These are phyloP conservation scores for Zoanthus gigantus DNA, from an alignment of 92 coral and sea anemone species.

Conservation along the genomic window DNA sequence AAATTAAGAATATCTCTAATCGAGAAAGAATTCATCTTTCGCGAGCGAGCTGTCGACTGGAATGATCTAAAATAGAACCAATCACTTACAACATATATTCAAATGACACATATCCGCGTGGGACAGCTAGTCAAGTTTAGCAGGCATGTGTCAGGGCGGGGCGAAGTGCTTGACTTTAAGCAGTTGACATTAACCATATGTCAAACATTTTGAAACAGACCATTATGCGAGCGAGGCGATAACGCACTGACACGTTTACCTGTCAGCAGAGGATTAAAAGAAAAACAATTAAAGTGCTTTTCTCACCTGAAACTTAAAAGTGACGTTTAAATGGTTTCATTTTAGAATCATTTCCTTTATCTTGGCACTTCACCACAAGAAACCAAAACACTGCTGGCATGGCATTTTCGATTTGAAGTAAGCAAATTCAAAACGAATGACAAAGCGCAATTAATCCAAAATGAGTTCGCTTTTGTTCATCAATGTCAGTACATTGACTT, in stretches of 20 bases:
- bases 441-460: constrained; percentile 28
- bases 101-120: constrained; percentile 52
- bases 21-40: constrained; percentile 55
- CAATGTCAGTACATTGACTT: constrained; percentile 15
- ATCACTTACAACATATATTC: constrained; percentile 44
- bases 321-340: constrained; percentile 52
- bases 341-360: constrained; percentile 46
- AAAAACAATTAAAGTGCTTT: constrained; percentile 53
- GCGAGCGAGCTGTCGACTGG: constrained; percentile 50
- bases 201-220: constrained; percentile 40
- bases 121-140: constrained; percentile 54
- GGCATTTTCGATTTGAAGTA: constrained; percentile 9
- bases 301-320: constrained; percentile 48
- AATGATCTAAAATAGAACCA: constrained; percentile 48
- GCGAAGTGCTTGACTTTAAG: constrained; percentile 48
- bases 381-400: constrained; percentile 7
- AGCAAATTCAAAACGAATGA: constrained; percentile 5
- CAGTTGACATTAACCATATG: constrained; percentile 52
- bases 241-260: constrained; percentile 51
- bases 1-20: constrained; percentile 49
- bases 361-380: constrained; percentile 35
- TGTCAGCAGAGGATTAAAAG: constrained; percentile 54
- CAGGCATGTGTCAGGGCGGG: constrained; percentile 56
- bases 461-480: constrained; percentile 21
- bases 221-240: constrained; percentile 54